Conservation (phyloP, 2,797 vertebrate species). For the Pipistrellus pygmaeus region DNA sequence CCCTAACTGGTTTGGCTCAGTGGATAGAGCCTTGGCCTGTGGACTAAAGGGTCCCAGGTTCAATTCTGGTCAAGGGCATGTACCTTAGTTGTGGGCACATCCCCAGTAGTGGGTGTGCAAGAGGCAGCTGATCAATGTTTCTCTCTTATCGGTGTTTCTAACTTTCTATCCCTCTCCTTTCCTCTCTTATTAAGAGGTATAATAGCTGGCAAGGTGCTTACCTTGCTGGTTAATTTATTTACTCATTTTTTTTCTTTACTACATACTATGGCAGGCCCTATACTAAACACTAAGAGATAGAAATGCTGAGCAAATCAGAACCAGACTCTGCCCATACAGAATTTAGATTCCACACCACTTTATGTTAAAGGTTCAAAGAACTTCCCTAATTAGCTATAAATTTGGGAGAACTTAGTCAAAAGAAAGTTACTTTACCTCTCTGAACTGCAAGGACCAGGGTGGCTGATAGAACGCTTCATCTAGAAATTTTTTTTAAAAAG, state of each 20-base stretch:
- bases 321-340: neutral
- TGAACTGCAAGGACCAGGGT: constrained; percentile 94
- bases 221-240: neutral
- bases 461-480: constrained; percentile 97
- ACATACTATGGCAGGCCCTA: neutral
- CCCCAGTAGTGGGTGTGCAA: no score
- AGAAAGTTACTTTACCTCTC: constrained; percentile 91
- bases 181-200: neutral
- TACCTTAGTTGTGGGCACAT: no score
- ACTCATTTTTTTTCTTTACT: constrained; percentile 27
- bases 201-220: neutral
- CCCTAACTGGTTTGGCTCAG: no score
- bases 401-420: neutral
- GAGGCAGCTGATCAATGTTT: no score
- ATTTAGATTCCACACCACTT: neutral
- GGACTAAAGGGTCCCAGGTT: no score
- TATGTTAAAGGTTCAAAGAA: neutral
- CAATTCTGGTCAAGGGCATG: no score
- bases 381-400: neutral
- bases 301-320: constrained; percentile 22
- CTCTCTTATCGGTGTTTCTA: no score
- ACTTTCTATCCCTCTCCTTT: no score
- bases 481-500: constrained; percentile 80
- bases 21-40: no score
- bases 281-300: neutral